A percentile compares a stretch with the other conserved stretches of the same genome.
phyloP scores from a whole-genome alignment of 2,113 vertebrate genomes.

The Sylvietta virens region DNA sequence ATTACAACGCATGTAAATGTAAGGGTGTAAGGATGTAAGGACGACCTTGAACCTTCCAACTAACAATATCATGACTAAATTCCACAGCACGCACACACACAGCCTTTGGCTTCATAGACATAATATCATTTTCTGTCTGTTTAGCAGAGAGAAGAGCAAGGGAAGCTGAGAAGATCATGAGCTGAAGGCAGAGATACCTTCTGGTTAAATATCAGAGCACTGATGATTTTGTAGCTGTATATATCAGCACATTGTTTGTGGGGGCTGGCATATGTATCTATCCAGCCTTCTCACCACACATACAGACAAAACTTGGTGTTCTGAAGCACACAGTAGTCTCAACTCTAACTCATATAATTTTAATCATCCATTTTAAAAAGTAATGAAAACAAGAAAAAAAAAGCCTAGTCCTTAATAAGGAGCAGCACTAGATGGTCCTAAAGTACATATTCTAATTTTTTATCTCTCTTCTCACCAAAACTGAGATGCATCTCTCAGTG shows the following conservation, averaged over 20 bases:
- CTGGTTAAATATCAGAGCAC: background rate
- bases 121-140: background rate
- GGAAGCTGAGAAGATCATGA: background rate
- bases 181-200: background rate
- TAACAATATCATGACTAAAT: background rate
- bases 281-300: background rate
- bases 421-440: background rate
- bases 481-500: background rate
- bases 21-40: background rate
- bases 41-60: background rate
- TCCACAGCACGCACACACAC: accelerated
- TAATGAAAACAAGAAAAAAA: accelerated
- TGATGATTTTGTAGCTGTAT: background rate
- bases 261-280: background rate
- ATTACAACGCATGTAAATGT: background rate
- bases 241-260: background rate
- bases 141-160: background rate
- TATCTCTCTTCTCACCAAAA: background rate
- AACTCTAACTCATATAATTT: background rate
- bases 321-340: background rate
- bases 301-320: background rate
- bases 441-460: background rate
- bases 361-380: background rate
- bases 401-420: background rate
- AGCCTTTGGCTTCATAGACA: background rate